Conservation (phyloP, 2,113 vertebrate species). For the Serilophus lunatus region DNA sequence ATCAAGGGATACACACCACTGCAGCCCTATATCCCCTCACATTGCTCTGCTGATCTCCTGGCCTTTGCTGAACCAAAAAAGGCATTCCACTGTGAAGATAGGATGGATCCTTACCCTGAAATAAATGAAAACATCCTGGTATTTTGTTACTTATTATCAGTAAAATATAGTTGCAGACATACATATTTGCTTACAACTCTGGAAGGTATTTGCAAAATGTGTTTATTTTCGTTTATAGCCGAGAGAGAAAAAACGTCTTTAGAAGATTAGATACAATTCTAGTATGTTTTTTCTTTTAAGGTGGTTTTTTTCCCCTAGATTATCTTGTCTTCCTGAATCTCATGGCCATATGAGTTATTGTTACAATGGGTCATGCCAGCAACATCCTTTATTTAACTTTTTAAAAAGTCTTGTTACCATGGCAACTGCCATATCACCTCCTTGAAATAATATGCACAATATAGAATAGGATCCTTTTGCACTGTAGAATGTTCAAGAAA, state of each 20-base stretch:
- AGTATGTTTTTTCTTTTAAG: background rate
- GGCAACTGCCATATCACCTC: slow-evolving; percentile 15
- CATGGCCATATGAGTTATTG: background rate
- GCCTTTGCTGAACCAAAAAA: background rate
- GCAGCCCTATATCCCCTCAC: background rate
- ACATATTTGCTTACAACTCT: background rate
- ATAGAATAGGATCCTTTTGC: slow-evolving; percentile 30
- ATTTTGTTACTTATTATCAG: background rate
- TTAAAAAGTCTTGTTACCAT: background rate
- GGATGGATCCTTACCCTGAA: background rate
- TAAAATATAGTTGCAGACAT: background rate
- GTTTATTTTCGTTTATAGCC: background rate
- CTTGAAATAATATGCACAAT: slow-evolving; percentile 4
- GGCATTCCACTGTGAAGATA: background rate
- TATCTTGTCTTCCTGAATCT: background rate
- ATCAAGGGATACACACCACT: background rate
- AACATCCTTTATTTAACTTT: background rate
- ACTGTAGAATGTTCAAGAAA: background rate
- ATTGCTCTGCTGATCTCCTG: background rate
- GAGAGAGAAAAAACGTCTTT: background rate
- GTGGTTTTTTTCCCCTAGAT: background rate
- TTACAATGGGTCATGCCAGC: background rate
- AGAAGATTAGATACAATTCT: background rate
- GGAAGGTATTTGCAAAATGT: background rate
- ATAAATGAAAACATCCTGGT: background rate